A percentile compares a stretch with the other conserved stretches of the same genome.
Conservation (phyloP, 2,888 invertebrate species). For the Octonoba sinensis region DNA sequence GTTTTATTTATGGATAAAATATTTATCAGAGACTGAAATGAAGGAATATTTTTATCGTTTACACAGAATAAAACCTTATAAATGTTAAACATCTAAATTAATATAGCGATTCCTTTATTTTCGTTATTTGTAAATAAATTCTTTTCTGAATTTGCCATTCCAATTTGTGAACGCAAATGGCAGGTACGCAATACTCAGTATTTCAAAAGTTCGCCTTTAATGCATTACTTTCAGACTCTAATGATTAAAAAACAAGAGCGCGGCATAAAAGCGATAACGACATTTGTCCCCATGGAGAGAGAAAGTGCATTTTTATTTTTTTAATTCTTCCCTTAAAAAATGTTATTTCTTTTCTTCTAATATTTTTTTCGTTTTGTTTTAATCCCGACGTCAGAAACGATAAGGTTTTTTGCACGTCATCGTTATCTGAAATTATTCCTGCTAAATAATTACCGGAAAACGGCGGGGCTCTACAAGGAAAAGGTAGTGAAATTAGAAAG, state of each 20-base stretch:
- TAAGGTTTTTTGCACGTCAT: slow-evolving; percentile 47
- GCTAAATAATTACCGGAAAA: slow-evolving; percentile 63
- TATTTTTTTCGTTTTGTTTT: slow-evolving; percentile 41
- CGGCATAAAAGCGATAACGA: slow-evolving; percentile 63
- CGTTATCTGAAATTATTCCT: slow-evolving; percentile 63
- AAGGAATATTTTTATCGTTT: no score
- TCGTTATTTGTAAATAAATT: neutral
- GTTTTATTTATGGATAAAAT: no score
- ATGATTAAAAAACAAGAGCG: slow-evolving; percentile 62
- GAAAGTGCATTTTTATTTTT: slow-evolving; percentile 24
- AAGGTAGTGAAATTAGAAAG: slow-evolving; percentile 16
- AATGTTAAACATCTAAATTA: no score
- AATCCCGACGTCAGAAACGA: slow-evolving; percentile 58
- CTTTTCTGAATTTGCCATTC: no score
- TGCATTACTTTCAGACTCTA: slow-evolving; percentile 59
- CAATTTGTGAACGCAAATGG: slow-evolving; percentile 41
- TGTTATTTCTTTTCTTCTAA: slow-evolving; percentile 2
- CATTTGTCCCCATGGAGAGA: slow-evolving; percentile 47
- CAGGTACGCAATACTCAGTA: slow-evolving; percentile 26
- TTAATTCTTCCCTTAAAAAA: slow-evolving; percentile 3
- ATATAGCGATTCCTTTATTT: neutral
- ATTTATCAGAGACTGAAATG: no score
- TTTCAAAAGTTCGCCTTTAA: slow-evolving; percentile 53
- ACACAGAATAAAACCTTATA: no score
- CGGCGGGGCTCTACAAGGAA: slow-evolving; percentile 40